These are phyloP conservation scores for Gavia stellata DNA, from an alignment of 2,113 vertebrate genomes.

Conservation along the genomic window DNA sequence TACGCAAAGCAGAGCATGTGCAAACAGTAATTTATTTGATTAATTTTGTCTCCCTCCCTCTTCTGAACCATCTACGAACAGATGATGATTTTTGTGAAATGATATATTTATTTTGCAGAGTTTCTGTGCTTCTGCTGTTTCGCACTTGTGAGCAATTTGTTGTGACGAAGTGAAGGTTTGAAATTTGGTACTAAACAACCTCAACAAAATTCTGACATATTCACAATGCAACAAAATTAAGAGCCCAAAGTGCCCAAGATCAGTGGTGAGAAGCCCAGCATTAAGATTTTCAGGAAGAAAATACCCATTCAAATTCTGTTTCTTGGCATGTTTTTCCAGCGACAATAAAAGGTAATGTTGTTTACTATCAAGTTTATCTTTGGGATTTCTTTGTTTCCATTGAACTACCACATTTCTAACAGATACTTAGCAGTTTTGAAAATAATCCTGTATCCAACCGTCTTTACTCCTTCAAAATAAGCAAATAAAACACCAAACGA, in stretches of 20 bases:
- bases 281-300: neutral
- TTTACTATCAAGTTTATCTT: neutral
- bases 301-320: neutral
- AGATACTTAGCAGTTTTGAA: neutral
- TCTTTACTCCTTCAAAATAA: neutral
- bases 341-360: neutral
- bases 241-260: neutral
- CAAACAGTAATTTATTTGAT: neutral
- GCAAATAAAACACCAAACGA: neutral
- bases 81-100: neutral
- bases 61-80: neutral
- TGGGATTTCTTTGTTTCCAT: neutral
- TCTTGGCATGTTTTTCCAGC: neutral
- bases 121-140: neutral
- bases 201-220: neutral
- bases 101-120: neutral
- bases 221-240: neutral
- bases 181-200: neutral
- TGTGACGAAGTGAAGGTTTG: neutral
- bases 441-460: neutral
- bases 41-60: neutral
- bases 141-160: neutral
- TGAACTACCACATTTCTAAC: neutral
- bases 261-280: neutral
- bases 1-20: neutral